Evolutionary conservation across 2,113 vertebrate genomes (phyloP).

Genomic region (Sphyrna mokarran): DNA sequence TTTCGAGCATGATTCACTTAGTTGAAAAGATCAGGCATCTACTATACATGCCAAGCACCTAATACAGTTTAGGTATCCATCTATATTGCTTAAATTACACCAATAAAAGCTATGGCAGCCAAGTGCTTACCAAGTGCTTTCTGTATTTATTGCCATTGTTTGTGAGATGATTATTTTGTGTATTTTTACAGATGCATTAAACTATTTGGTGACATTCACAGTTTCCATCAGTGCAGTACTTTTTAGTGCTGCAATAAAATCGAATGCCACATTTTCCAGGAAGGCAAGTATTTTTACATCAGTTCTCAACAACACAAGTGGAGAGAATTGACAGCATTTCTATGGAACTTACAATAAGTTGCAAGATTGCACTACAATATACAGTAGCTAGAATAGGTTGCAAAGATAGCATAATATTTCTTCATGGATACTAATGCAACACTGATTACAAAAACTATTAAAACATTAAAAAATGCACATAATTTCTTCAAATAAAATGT

Average conservation of each 20-base stretch:
- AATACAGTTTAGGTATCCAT: not conserved
- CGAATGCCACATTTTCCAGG: not conserved
- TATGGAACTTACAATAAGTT: not conserved
- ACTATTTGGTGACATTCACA: not conserved
- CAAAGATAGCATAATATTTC: not conserved
- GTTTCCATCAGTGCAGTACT: not conserved
- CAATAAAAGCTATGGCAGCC: not conserved
- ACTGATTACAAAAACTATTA: not conserved
- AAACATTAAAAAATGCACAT: not conserved
- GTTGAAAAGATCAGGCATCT: not conserved
- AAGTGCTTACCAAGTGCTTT: not conserved
- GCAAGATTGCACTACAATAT: not conserved
- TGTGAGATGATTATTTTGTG: not conserved
- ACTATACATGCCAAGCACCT: not conserved
- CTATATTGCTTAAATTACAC: not conserved
- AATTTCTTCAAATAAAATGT: not conserved
- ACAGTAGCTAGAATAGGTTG: not conserved
- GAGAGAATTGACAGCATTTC: not conserved
- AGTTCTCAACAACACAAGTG: not conserved
- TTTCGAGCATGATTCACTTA: not conserved
- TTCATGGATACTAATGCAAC: not conserved
- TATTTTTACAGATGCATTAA: not conserved
- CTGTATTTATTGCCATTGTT: slow-evolving; percentile 16
- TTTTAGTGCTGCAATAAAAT: slow-evolving; percentile 5
- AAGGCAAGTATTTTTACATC: not conserved